Evolutionary conservation across 2,797 vertebrate genomes (phyloP).

Genomic region (Amniataba percoides): DNA sequence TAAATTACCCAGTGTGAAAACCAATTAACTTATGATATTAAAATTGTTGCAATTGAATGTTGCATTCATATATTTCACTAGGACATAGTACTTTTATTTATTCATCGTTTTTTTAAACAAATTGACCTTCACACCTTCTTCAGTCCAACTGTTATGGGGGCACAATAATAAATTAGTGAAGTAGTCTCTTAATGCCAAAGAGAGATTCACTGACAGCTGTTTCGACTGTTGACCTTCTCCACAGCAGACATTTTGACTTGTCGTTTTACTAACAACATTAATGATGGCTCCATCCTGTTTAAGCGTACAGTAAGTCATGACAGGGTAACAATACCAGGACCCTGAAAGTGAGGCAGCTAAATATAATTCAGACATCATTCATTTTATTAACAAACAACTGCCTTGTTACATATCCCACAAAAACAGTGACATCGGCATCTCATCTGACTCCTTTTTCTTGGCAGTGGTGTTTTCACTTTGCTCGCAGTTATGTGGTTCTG

Average conservation of each 20-base stretch:
- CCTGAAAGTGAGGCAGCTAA: background rate
- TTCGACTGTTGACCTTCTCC: background rate
- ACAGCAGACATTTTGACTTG: background rate
- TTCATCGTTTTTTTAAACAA: too few species aligned
- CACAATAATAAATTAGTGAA: background rate
- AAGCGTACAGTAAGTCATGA: background rate
- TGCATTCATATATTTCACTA: background rate
- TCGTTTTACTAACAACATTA: background rate
- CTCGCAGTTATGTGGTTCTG: background rate
- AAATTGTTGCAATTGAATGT: background rate
- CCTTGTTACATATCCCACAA: background rate
- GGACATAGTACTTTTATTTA: background rate
- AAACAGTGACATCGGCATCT: background rate
- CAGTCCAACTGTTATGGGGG: too few species aligned
- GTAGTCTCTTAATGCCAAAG: background rate
- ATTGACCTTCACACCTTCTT: too few species aligned
- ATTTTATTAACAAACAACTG: background rate
- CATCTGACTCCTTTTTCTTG: constrained; percentile 1
- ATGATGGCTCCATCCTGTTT: background rate
- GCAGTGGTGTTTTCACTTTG: background rate
- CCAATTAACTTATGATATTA: background rate
- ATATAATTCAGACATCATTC: too few species aligned
- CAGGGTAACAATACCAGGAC: background rate
- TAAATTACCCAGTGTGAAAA: background rate
- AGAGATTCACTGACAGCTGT: background rate